These are phyloP conservation scores for Sebastes paucispinis DNA, from an alignment of 2,797 vertebrate genomes.

Conservation along the genomic window DNA sequence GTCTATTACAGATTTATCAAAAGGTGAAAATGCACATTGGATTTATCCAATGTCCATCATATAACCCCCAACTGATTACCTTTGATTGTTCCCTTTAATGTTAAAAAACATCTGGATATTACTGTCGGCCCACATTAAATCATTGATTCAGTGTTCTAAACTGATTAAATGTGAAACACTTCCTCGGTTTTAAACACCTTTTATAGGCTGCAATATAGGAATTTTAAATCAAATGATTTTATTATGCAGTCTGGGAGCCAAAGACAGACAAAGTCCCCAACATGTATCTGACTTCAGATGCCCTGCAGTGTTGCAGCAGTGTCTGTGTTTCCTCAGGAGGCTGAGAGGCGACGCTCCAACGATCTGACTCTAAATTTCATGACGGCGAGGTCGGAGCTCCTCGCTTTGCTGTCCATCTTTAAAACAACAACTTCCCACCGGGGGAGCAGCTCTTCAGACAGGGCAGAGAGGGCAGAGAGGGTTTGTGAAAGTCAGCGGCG, in stretches of 20 bases:
- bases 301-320: background rate
- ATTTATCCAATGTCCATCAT: background rate
- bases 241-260: background rate
- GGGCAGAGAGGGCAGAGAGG: background rate
- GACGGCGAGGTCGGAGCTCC: background rate
- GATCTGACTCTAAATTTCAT: background rate
- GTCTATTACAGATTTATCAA: background rate
- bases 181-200: background rate
- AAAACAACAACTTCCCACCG: conserved; percentile 20
- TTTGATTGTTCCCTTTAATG: background rate
- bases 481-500: background rate
- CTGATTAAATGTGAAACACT: background rate
- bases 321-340: background rate
- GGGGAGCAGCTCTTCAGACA: conserved; percentile 2
- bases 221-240: background rate
- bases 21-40: background rate
- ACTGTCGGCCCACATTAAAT: background rate
- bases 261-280: background rate
- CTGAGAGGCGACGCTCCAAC: background rate
- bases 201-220: background rate
- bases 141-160: background rate
- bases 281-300: background rate
- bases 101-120: background rate
- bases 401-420: conserved; percentile 27
- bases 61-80: too few species aligned